A percentile compares a stretch with the other conserved stretches of the same genome.
Evolutionary conservation across 2,888 invertebrate genomes (phyloP).

Genomic region (Hyppa rectilinea): DNA sequence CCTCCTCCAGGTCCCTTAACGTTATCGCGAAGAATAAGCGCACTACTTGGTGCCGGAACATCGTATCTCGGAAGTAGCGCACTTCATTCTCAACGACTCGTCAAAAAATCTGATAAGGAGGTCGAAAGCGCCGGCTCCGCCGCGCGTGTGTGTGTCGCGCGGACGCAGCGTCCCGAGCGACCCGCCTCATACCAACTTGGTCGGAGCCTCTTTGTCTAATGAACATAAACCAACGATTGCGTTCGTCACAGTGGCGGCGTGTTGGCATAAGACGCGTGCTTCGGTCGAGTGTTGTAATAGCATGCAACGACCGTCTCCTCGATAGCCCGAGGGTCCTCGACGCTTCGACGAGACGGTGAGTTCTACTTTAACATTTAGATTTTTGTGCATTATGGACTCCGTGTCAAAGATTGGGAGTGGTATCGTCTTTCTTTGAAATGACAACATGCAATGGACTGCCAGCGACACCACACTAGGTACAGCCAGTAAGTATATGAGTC

Average conservation of each 20-base stretch:
- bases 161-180: constrained; percentile 75
- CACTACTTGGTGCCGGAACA: constrained; percentile 49
- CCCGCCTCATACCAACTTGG: constrained; percentile 77
- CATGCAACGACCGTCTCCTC: constrained; percentile 83
- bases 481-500: constrained; percentile 85
- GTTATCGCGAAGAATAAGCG: constrained; percentile 61
- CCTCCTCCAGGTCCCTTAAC: constrained; percentile 70
- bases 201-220: constrained; percentile 43
- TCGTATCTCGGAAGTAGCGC: constrained; percentile 56
- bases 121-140: constrained; percentile 88
- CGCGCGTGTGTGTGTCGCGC: constrained; percentile 87
- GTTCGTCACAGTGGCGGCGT: constrained; percentile 34
- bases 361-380: constrained; percentile 81
- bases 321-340: constrained; percentile 68
- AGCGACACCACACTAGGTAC: constrained; percentile 84
- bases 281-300: constrained; percentile 80
- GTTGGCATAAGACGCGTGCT: constrained; percentile 78
- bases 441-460: constrained; percentile 87
- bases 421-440: constrained; percentile 81
- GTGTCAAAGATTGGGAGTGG: constrained; percentile 81
- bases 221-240: constrained; percentile 32
- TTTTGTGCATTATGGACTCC: constrained; percentile 83
- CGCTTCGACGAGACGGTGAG: constrained; percentile 75
- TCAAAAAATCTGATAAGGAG: constrained; percentile 76
- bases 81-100: constrained; percentile 66